A percentile compares a stretch with the other conserved stretches of the same genome.
Conservation (phyloP, 2,797 vertebrate species). For the Crypturellus tataupa region DNA sequence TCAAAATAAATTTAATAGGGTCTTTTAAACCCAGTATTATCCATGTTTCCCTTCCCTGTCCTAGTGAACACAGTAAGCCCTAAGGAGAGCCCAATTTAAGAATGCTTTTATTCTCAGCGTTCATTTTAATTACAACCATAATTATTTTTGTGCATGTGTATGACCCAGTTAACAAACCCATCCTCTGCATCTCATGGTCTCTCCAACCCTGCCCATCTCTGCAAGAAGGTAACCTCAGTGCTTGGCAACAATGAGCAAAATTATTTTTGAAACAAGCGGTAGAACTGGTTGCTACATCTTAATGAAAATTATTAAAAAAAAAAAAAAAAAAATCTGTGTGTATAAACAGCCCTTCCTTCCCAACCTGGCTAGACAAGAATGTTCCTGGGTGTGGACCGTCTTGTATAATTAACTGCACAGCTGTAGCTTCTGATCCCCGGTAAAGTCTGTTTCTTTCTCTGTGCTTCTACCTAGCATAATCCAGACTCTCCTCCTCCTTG, state of each 20-base stretch:
- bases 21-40: not conserved
- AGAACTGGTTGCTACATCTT: conserved; percentile 72
- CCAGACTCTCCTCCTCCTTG: conserved; percentile 38
- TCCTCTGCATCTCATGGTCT: conserved; percentile 20
- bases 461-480: conserved; percentile 24
- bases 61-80: conserved; percentile 5
- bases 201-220: conserved; percentile 30
- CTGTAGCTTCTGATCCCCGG: conserved; percentile 64
- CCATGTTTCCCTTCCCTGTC: conserved; percentile 6
- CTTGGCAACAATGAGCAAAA: conserved; percentile 5
- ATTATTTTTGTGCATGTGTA: conserved; percentile 34
- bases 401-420: conserved; percentile 77
- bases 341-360: conserved; percentile 75
- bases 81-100: not conserved
- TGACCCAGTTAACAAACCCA: conserved; percentile 71
- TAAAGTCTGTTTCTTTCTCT: conserved; percentile 49
- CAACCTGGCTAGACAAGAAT: conserved; percentile 81
- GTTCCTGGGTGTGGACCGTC: conserved; percentile 80
- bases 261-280: conserved; percentile 69
- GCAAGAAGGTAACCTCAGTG: conserved; percentile 37
- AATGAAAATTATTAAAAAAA: conserved; percentile 67
- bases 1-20: conserved; percentile 22
- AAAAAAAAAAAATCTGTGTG: conserved; percentile 33
- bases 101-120: conserved; percentile 61
- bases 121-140: conserved; percentile 52